These are phyloP conservation scores for Theristicus caerulescens DNA, from an alignment of 2,113 vertebrate genomes.

Conservation along the genomic window DNA sequence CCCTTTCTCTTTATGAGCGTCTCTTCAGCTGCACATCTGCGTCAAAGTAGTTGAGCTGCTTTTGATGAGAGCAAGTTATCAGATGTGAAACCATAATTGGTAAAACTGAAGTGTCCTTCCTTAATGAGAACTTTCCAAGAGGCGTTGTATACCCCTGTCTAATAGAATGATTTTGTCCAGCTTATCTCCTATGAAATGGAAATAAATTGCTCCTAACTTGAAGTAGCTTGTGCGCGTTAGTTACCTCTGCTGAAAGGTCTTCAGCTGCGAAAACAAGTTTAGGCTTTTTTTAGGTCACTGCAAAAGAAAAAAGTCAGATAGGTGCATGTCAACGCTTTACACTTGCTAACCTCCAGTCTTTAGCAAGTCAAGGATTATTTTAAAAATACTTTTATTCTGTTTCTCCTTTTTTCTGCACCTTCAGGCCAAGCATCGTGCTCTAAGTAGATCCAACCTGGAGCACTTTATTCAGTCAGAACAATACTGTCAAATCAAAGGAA, in stretches of 20 bases:
- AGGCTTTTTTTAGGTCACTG: not conserved
- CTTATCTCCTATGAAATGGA: not conserved
- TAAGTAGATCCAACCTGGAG: not conserved
- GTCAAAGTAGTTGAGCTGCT: not conserved
- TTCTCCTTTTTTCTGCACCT: not conserved
- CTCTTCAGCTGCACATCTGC: not conserved
- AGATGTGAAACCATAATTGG: not conserved
- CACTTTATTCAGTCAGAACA: not conserved
- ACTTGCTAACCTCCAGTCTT: not conserved
- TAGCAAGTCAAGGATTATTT: not conserved
- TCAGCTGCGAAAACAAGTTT: not conserved
- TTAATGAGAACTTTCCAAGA: not conserved
- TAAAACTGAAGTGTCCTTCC: not conserved
- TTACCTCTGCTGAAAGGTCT: not conserved
- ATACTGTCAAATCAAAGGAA: slow-evolving; percentile 12
- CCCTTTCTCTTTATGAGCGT: not conserved
- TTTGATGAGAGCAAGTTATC: slow-evolving; percentile 7
- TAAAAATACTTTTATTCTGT: not conserved
- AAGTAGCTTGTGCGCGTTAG: not conserved
- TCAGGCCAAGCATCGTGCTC: not conserved
- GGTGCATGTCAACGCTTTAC: not conserved
- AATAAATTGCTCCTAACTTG: not conserved
- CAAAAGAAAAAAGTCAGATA: not conserved
- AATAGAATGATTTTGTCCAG: not conserved
- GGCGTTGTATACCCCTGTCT: not conserved